phyloP scores from a whole-genome alignment of 2,797 vertebrate genomes.

The Florisuga fusca region DNA sequence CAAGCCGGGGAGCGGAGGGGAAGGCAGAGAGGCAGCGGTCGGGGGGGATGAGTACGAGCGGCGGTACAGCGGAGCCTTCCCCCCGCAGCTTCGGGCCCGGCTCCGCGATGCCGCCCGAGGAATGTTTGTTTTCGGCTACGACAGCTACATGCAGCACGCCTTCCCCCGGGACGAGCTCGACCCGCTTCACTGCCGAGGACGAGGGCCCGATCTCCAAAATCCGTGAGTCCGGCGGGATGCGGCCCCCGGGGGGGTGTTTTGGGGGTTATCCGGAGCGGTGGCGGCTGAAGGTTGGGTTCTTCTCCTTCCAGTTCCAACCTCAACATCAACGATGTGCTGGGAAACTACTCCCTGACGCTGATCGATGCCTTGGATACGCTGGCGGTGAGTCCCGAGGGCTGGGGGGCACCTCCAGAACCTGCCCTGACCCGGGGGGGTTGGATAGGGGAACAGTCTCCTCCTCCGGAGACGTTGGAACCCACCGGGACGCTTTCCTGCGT shows the following conservation, averaged over 20 bases:
- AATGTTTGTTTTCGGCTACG: slow-evolving; percentile 97
- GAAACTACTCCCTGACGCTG: slow-evolving; percentile 97
- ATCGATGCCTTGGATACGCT: slow-evolving; percentile 95
- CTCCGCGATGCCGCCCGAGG: slow-evolving; percentile 91
- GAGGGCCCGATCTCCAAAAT: slow-evolving; percentile 91
- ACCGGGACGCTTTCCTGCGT: too few species aligned
- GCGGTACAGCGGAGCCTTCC: slow-evolving; percentile 90
- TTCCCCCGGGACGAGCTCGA: slow-evolving; percentile 97
- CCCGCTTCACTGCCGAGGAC: slow-evolving; percentile 92
- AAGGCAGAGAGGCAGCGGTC: slow-evolving; percentile 61
- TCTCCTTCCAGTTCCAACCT: slow-evolving; percentile 91
- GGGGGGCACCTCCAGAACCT: too few species aligned
- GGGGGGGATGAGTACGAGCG: slow-evolving; percentile 88
- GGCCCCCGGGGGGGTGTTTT: too few species aligned
- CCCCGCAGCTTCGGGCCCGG: slow-evolving; percentile 83
- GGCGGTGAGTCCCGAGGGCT: slow-evolving; percentile 82
- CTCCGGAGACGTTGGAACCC: too few species aligned
- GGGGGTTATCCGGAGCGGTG: too few species aligned
- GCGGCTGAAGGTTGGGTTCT: not conserved
- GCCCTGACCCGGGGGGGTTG: too few species aligned
- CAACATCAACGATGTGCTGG: slow-evolving; percentile 98
- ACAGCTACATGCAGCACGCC: slow-evolving; percentile 97
- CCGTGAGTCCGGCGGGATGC: slow-evolving; percentile 84
- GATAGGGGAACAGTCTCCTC: too few species aligned
- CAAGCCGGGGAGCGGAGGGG: slow-evolving; percentile 49